Base-by-base conservation (phyloP, 2,113 vertebrate genomes). In the Xenus cinereus region DNA sequence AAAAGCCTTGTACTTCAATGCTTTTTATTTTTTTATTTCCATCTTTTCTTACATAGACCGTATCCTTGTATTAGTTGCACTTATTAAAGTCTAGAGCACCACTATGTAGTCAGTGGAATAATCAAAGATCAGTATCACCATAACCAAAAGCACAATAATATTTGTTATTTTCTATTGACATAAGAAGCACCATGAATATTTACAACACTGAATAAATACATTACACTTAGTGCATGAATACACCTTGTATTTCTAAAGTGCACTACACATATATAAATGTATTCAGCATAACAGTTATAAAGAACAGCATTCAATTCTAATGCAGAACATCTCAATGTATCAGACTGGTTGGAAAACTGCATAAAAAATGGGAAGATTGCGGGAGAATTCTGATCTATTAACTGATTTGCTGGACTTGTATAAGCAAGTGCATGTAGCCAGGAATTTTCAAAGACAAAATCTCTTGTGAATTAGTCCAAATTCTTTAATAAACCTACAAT, bases 131-230 rank as follows among this genome's bases (percentile, higher is more conserved):
- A 39, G 54, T 76, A 89, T 82, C 53, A 73, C 54, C 0, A 0
- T 73, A 91, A 76, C 74, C 78, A 93, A 82, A 74, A 91, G 37
- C 76, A 87, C 80, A 87, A 82, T 73, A 73, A 67, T 82, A 84
- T 87, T 82, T 72, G 66, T 89, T 96, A 79, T 89, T 92, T 95
- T 91, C 53, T 91, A 89, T 76, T 94, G 94, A 89, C 86, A 82
- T 69, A 78, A 76, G 81, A 93, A 87, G 60, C 48, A 57, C 26
- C 18, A 81, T 88, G 90, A 93, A 96, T 95, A 96, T 93, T 95
- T 93, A 84, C 81, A 86, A 39, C 39, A 6, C 32, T 79, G 88
- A 87, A 93, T 89, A 90, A 87, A 89, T 71, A 71, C 20, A 63
- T 71, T 82, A 30, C 83, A 73, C 80, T 87, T 95, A 69, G 71